Evolutionary conservation across 2,888 invertebrate species (phyloP).

Genomic region (Bibio marci): DNA sequence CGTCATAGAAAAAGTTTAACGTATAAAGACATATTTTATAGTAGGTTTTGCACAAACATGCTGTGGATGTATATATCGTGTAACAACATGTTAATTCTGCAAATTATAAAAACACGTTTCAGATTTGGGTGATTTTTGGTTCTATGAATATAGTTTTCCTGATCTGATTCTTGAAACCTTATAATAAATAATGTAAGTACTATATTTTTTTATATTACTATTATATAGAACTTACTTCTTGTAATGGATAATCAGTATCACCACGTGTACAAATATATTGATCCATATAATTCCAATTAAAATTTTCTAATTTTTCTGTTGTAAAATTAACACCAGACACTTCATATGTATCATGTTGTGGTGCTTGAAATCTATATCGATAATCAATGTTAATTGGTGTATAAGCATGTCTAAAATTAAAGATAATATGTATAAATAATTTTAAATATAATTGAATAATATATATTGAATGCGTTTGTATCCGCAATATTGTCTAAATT

Average conservation of each 20-base stretch:
- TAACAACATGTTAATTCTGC: too few relatives aligned
- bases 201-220: too few relatives aligned
- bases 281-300: constrained; percentile 96
- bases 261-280: constrained; percentile 92
- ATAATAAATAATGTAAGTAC: too few relatives aligned
- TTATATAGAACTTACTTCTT: constrained; percentile 65
- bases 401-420: constrained; percentile 65
- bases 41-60: too few relatives aligned
- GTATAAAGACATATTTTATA: too few relatives aligned
- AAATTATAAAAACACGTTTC: too few relatives aligned
- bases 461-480: neutral
- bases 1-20: too few relatives aligned
- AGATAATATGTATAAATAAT: constrained; percentile 3
- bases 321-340: constrained; percentile 89
- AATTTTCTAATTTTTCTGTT: constrained; percentile 87
- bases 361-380: constrained; percentile 81
- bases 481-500: too few relatives aligned
- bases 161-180: too few relatives aligned
- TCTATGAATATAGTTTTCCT: too few relatives aligned
- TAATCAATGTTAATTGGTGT: constrained; percentile 85
- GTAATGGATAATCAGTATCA: constrained; percentile 75
- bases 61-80: too few relatives aligned
- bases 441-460: neutral
- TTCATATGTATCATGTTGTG: constrained; percentile 83
- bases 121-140: too few relatives aligned